phyloP scores from a whole-genome alignment of 2,113 vertebrate species.

The Monopterus albus region DNA sequence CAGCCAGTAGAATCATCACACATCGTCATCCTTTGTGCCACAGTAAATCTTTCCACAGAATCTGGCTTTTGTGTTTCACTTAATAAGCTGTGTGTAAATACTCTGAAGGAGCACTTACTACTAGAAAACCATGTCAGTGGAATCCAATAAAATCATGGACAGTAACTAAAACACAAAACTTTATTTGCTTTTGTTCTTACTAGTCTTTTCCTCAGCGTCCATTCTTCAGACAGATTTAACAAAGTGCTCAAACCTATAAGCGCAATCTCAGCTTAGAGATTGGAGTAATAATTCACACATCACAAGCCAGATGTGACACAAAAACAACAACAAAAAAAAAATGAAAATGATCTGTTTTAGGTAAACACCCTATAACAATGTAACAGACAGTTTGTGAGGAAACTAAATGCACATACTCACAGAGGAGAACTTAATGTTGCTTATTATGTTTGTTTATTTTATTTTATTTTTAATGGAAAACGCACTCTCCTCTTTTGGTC shows the following conservation, averaged over 20 bases:
- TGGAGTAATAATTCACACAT: neutral
- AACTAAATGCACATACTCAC: neutral
- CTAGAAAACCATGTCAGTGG: neutral
- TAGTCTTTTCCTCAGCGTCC: neutral
- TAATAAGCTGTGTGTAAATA: neutral
- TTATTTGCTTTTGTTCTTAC: too few species aligned
- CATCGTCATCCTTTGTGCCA: too few species aligned
- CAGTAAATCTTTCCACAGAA: neutral
- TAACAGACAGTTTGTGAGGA: too few species aligned
- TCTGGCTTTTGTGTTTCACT: neutral
- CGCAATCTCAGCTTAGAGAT: too few species aligned
- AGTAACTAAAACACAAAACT: too few species aligned
- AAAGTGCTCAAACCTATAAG: too few species aligned
- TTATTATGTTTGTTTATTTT: constrained; percentile 13
- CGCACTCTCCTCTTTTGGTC: neutral
- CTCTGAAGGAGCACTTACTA: neutral
- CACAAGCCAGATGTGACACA: neutral
- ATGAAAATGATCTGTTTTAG: too few species aligned
- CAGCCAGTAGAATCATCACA: neutral
- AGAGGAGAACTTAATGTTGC: constrained; percentile 36
- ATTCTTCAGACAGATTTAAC: neutral
- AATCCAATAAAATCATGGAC: neutral
- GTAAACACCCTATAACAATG: neutral
- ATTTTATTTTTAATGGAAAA: constrained; percentile 19
- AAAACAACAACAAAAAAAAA: neutral